Evolutionary conservation across 2,888 invertebrate species (phyloP).

Genomic region (Phortica magna): DNA sequence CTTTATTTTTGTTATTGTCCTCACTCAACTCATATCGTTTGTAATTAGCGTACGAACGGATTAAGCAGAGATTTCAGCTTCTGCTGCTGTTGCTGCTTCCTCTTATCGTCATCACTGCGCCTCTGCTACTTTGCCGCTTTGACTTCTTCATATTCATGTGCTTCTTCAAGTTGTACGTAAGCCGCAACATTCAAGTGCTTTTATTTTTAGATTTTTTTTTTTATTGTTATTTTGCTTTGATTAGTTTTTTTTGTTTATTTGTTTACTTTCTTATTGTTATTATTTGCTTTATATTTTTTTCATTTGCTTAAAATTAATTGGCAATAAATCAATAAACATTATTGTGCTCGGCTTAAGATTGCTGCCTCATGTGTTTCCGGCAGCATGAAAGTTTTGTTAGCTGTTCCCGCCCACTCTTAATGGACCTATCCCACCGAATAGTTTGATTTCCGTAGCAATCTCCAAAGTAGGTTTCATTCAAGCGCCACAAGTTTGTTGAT

Average conservation of each 20-base stretch:
- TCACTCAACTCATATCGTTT: conserved; percentile 47
- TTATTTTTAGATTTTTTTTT: background rate
- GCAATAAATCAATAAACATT: no score
- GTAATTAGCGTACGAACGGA: conserved; percentile 56
- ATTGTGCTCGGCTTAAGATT: no score
- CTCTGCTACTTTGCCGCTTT: no score
- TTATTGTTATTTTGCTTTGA: background rate
- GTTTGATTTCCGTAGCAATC: no score
- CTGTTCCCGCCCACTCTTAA: no score
- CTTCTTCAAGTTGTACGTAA: conserved; percentile 33
- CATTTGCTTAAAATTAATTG: no score
- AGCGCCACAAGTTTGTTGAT: no score
- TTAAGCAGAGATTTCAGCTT: conserved; percentile 47
- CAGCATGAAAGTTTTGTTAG: no score
- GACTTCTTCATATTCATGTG: background rate
- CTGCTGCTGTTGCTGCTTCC: background rate
- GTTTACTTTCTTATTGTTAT: background rate
- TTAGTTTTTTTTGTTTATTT: background rate
- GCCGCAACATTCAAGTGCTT: background rate
- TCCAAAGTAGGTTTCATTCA: no score
- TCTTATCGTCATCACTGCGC: conserved; percentile 37
- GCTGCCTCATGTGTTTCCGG: no score
- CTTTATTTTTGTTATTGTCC: conserved; percentile 36
- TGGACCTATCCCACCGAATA: no score
- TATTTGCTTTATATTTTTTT: background rate